A percentile compares a stretch with the other conserved stretches of the same genome.
Conservation (phyloP, 2,113 vertebrate species). For the Arenaria interpres region DNA sequence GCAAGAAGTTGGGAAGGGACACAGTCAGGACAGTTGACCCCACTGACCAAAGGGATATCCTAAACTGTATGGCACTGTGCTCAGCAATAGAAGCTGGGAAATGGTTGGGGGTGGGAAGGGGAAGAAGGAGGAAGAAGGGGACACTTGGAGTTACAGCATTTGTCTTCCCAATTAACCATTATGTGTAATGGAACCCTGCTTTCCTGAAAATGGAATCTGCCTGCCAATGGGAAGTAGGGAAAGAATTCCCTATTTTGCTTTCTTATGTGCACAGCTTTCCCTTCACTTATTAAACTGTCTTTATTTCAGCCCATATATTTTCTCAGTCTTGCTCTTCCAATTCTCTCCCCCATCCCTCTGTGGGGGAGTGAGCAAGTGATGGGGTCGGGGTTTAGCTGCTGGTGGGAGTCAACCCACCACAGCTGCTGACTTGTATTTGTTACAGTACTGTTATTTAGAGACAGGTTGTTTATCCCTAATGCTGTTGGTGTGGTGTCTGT, state of each 20-base stretch:
- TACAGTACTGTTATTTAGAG: neutral
- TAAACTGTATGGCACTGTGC: fast-evolving
- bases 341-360: neutral
- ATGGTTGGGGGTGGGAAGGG: too few species aligned
- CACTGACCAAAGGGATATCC: neutral
- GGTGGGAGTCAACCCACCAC: neutral
- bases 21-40: neutral
- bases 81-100: neutral
- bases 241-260: neutral
- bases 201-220: neutral
- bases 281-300: neutral
- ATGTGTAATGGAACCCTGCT: neutral
- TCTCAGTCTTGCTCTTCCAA: neutral
- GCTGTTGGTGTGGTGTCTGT: neutral
- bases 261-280: neutral
- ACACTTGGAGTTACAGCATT: neutral
- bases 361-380: fast-evolving
- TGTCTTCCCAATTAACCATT: neutral
- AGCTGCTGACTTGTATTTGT: neutral
- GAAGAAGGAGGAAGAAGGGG: neutral
- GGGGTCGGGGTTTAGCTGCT: neutral
- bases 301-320: neutral
- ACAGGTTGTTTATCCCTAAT: neutral
- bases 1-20: neutral
- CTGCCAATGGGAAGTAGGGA: neutral